Conservation (phyloP, 2,888 invertebrate genomes). For the Buathra laborator region DNA sequence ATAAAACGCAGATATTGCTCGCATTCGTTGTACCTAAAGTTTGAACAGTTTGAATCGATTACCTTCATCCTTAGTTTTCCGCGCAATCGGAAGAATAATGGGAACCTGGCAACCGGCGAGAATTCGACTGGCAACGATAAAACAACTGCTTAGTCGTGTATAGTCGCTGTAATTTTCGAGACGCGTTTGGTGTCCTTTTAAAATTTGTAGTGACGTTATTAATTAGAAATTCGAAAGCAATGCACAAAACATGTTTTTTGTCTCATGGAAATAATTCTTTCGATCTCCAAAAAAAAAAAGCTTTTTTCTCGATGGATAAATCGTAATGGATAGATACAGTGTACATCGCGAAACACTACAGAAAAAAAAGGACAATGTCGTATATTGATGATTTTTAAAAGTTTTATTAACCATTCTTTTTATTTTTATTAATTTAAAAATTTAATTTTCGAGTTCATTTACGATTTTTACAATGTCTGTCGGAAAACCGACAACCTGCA, state of each 20-base stretch:
- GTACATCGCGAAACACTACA: neutral
- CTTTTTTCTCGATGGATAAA: neutral
- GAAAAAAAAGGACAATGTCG: neutral
- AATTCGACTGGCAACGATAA: constrained; percentile 47
- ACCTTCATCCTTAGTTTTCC: neutral
- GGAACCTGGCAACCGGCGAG: constrained; percentile 60
- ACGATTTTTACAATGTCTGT: constrained; percentile 62
- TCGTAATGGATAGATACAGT: neutral
- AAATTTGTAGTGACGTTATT: constrained; percentile 1
- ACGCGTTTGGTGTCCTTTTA: neutral
- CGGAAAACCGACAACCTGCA: constrained; percentile 91
- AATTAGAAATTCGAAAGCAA: neutral
- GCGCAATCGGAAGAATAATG: constrained; percentile 8
- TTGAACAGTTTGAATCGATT: constrained; percentile 44
- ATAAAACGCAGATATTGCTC: neutral
- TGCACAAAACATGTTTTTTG: neutral
- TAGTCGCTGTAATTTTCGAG: neutral
- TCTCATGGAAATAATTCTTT: neutral
- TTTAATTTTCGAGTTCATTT: too few relatives aligned
- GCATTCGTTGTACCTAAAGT: neutral
- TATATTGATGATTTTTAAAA: neutral
- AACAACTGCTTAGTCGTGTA: constrained; percentile 35
- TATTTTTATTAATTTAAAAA: neutral
- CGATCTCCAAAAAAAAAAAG: neutral
- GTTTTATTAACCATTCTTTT: neutral